These are phyloP conservation scores for Harpagifer antarcticus DNA, from an alignment of 2,797 vertebrate species.

Conservation along the genomic window DNA sequence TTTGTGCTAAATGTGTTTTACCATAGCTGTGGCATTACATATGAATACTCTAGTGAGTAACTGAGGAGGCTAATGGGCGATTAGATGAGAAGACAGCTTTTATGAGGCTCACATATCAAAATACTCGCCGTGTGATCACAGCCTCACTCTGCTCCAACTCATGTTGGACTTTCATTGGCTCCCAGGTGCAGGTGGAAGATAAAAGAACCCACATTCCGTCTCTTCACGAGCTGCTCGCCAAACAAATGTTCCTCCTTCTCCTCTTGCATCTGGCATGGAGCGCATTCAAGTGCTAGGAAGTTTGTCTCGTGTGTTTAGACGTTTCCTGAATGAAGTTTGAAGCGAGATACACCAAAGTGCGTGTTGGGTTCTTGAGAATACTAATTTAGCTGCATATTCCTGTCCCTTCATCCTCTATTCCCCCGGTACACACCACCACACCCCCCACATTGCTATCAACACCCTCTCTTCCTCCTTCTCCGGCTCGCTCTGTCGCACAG, in stretches of 20 bases:
- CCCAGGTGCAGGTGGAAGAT: neutral
- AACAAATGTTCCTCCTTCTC: neutral
- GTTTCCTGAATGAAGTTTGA: slow-evolving; percentile 11
- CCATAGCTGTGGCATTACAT: slow-evolving; percentile 3
- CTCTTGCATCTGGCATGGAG: neutral
- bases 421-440: neutral
- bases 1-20: slow-evolving; percentile 5
- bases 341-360: neutral
- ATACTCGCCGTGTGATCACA: slow-evolving; percentile 2
- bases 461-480: slow-evolving; percentile 1
- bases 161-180: slow-evolving; percentile 8
- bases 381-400: slow-evolving; percentile 29
- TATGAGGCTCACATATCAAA: slow-evolving; percentile 22
- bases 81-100: slow-evolving; percentile 35
- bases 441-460: neutral
- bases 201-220: neutral
- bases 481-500: neutral
- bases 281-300: neutral
- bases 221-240: neutral
- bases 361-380: slow-evolving; percentile 4
- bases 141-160: slow-evolving; percentile 7
- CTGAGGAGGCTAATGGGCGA: slow-evolving; percentile 22
- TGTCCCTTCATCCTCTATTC: neutral
- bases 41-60: slow-evolving; percentile 15
- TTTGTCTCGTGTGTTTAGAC: neutral